Evolutionary conservation across 1,140 invertebrate species (phyloP).

Genomic region (Pinna nobilis): DNA sequence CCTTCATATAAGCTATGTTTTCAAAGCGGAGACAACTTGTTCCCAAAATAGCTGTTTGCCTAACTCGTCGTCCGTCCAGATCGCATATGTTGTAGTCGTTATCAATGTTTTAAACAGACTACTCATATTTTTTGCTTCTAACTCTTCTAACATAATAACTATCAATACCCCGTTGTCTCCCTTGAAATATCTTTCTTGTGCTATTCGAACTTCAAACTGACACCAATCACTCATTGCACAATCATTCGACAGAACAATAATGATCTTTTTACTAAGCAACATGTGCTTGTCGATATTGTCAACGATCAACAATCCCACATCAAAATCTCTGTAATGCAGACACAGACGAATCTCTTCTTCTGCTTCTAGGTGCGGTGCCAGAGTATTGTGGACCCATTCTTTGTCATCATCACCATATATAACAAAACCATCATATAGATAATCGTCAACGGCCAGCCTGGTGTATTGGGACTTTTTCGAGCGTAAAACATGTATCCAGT

Average conservation of each 20-base stretch:
- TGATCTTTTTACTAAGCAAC: slow-evolving; percentile 50
- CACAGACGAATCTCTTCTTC: slow-evolving; percentile 46
- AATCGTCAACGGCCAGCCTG: slow-evolving; percentile 1
- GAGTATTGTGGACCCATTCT: neutral
- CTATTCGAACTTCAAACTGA: slow-evolving; percentile 72
- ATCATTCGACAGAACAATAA: slow-evolving; percentile 55
- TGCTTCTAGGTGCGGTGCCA: slow-evolving; percentile 23
- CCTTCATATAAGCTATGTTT: slow-evolving; percentile 2
- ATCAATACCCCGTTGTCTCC: neutral
- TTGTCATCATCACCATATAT: slow-evolving; percentile 6
- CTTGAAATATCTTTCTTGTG: slow-evolving; percentile 20
- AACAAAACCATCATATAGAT: slow-evolving; percentile 26
- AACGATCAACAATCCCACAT: slow-evolving; percentile 48
- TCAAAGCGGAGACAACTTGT: neutral
- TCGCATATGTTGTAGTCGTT: slow-evolving; percentile 13
- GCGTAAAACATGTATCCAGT: slow-evolving; percentile 20
- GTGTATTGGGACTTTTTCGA: slow-evolving; percentile 1
- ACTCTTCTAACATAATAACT: slow-evolving; percentile 14
- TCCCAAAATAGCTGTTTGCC: slow-evolving; percentile 22
- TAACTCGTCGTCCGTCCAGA: slow-evolving; percentile 1
- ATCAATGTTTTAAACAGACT: slow-evolving; percentile 14
- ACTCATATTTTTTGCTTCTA: slow-evolving; percentile 21
- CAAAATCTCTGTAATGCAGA: slow-evolving; percentile 64
- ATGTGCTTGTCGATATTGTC: slow-evolving; percentile 59
- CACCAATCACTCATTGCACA: slow-evolving; percentile 60